Base-by-base conservation (phyloP, 2,888 invertebrate species). In the Pogonocherus hispidulus region DNA sequence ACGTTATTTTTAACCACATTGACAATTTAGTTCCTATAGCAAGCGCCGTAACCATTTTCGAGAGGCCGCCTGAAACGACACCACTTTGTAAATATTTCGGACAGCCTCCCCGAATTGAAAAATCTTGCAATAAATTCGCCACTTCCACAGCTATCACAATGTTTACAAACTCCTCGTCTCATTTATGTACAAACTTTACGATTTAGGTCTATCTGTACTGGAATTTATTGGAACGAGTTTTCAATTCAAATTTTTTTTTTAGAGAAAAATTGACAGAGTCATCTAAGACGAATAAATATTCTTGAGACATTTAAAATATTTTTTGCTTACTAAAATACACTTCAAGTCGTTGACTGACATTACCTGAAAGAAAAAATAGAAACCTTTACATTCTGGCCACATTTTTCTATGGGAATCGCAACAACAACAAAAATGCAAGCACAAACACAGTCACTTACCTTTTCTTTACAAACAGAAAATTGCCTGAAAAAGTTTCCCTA, bases 221-320 rank as follows among this genome's bases (percentile, higher is more conserved):
- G 56, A 63, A 60, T 54, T 56, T 37, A 69, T 70, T 66, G 54
- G 52, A 72, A 64, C 46, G 67, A 63, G 27, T 64, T 72, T 68
- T 56, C 63, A 49, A 67, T 47, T 14, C 46, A 52, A 60, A 16
- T 62, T 62, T 63, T 60, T 35, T 63, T 66, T 66, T 67, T 65
- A 66, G 66, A 51, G 60, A 73, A 52, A 74, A 77, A 74, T 76
- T 75, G 74, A 78, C 78, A 74, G 41, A 69, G 71, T 73, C 74
- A 67, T 69, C 76, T 76, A 78, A 76, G 66, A 70, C 62, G 71
- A 70, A 70, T 77, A 71, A 73, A 70, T 75, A 73, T 66, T 72
- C 41, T 74, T 74, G 68, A 73, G 70, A 75, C 74, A 75, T 70
- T 69, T 56, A 74, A 65, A 70, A 46, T 66, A 59, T 59, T 55